Evolutionary conservation across 2,888 invertebrate species (phyloP).

Genomic region (Tipula vernalis): DNA sequence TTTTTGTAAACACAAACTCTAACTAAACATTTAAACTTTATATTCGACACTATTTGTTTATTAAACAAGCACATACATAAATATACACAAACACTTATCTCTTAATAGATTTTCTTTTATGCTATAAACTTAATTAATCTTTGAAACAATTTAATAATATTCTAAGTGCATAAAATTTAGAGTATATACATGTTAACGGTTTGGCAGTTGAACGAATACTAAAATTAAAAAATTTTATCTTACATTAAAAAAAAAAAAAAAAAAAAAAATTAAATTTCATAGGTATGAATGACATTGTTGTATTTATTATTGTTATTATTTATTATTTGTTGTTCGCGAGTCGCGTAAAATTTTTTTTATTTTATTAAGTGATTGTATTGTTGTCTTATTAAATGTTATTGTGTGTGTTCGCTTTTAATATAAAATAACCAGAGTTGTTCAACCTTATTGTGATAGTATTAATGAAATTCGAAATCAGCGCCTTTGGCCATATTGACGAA

Average conservation of each 20-base stretch:
- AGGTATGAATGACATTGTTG: conserved; percentile 10
- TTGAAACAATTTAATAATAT: background rate
- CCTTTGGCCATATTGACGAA: background rate
- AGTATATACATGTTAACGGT: background rate
- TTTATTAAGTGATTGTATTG: background rate
- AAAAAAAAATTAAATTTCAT: background rate
- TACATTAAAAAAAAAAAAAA: background rate
- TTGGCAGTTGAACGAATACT: conserved; percentile 10
- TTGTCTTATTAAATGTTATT: background rate
- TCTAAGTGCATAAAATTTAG: background rate
- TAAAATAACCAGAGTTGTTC: background rate
- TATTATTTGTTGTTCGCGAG: conserved; percentile 7
- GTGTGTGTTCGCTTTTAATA: background rate
- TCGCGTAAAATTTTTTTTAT: background rate
- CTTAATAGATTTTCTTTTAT: background rate
- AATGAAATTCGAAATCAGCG: background rate
- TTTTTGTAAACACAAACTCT: background rate
- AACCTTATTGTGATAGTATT: background rate
- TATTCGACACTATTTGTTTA: background rate
- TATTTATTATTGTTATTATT: conserved; percentile 10
- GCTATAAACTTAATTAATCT: background rate
- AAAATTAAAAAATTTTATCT: conserved; percentile 10
- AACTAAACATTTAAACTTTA: background rate
- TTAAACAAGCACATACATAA: background rate
- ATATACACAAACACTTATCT: background rate